These are phyloP conservation scores for Patella caerulea DNA, from an alignment of 2,888 invertebrate species.

Conservation along the genomic window DNA sequence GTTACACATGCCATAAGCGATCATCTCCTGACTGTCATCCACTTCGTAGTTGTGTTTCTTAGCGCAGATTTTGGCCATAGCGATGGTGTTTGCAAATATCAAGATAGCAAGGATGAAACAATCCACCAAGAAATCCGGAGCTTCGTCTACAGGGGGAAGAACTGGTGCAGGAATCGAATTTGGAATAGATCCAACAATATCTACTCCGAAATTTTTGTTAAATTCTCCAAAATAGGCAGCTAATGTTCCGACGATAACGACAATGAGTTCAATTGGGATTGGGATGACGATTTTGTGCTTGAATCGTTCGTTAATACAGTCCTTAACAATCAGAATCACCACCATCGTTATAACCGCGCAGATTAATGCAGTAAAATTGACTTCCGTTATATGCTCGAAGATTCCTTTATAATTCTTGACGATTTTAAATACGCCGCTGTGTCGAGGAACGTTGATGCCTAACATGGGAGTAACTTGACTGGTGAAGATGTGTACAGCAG, in stretches of 20 bases:
- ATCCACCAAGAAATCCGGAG: constrained; percentile 57
- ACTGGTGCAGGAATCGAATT: constrained; percentile 59
- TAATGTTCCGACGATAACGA: constrained; percentile 61
- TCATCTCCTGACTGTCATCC: constrained; percentile 71
- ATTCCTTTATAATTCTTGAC: constrained; percentile 59
- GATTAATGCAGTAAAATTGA: constrained; percentile 57
- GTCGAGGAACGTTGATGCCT: constrained; percentile 56
- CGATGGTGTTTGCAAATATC: constrained; percentile 67
- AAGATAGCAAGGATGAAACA: constrained; percentile 66
- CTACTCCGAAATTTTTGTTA: constrained; percentile 45
- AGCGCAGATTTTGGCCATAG: constrained; percentile 71
- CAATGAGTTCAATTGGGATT: constrained; percentile 69
- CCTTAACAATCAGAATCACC: constrained; percentile 61
- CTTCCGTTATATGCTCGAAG: constrained; percentile 46
- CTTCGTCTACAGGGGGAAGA: constrained; percentile 56
- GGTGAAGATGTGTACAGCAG: constrained; percentile 66
- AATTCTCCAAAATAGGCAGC: constrained; percentile 57
- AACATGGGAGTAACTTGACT: constrained; percentile 66
- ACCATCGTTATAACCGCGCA: constrained; percentile 53
- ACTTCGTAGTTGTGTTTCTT: constrained; percentile 71
- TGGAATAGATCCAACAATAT: constrained; percentile 60
- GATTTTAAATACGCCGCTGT: constrained; percentile 61
- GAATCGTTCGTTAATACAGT: constrained; percentile 65
- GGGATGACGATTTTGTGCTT: constrained; percentile 65
- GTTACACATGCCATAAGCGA: constrained; percentile 71